Percentiles rank a stretch among this genome's conserved stretches.
Conservation (phyloP, 2,113 vertebrate species). For the Saguinus midas region DNA sequence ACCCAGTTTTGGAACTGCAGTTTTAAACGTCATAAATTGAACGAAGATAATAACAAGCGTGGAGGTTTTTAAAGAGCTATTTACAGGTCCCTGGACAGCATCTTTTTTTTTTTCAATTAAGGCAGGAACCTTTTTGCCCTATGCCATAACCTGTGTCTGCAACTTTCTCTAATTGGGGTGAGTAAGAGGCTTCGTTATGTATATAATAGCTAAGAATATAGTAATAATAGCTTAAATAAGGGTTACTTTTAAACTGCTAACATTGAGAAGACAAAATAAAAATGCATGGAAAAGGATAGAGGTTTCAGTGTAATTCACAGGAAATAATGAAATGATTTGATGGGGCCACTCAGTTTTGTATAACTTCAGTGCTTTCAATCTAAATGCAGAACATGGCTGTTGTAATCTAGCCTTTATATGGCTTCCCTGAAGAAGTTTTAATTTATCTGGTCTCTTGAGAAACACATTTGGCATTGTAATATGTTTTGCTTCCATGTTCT, state of each 20-base stretch:
- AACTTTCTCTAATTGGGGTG: not conserved
- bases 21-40: not conserved
- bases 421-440: constrained; percentile 4
- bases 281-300: not conserved
- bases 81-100: not conserved
- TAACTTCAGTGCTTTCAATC: not conserved
- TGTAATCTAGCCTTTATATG: not conserved
- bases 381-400: not conserved
- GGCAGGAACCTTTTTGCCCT: not conserved
- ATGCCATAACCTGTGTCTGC: not conserved
- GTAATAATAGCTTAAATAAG: not conserved
- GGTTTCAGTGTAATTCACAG: not conserved
- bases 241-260: not conserved
- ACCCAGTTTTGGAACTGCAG: not conserved
- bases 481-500: constrained; percentile 38
- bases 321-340: not conserved
- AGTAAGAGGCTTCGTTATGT: not conserved
- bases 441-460: constrained; percentile 31
- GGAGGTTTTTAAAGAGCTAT: not conserved
- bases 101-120: not conserved
- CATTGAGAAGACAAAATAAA: constrained; percentile 15
- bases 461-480: constrained; percentile 25
- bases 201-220: not conserved
- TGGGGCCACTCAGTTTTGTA: not conserved
- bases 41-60: not conserved